phyloP scores from a whole-genome alignment of 1,140 invertebrate genomes.

The Hycleus cichorii region DNA sequence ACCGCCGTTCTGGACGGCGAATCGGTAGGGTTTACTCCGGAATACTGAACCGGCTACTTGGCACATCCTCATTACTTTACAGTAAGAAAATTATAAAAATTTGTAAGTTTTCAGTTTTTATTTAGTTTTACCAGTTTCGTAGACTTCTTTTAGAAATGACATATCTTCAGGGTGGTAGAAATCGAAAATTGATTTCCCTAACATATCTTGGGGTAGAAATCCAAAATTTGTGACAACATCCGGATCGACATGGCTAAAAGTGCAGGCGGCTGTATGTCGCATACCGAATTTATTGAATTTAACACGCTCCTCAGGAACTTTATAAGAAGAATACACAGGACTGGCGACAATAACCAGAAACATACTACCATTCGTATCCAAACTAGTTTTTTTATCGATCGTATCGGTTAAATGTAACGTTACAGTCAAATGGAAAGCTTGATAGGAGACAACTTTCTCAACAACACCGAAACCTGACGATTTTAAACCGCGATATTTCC shows the following conservation, averaged over 20 bases:
- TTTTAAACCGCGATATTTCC: conserved; percentile 48
- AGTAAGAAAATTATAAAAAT: conserved; percentile 1
- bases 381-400: conserved; percentile 26
- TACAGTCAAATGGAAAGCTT: conserved; percentile 67
- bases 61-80: conserved; percentile 37
- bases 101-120: background rate
- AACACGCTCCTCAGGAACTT: conserved; percentile 57
- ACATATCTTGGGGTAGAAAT: conserved; percentile 81
- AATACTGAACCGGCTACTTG: conserved; percentile 55
- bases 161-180: conserved; percentile 86
- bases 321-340: conserved; percentile 66
- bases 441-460: conserved; percentile 53
- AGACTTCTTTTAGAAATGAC: conserved; percentile 68
- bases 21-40: conserved; percentile 69
- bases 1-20: conserved; percentile 76
- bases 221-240: conserved; percentile 76
- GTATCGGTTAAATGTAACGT: conserved; percentile 52
- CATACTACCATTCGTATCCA: conserved; percentile 46
- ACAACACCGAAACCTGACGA: conserved; percentile 53
- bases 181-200: conserved; percentile 72
- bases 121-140: conserved; percentile 60
- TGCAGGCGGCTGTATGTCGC: conserved; percentile 65
- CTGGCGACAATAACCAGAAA: conserved; percentile 65
- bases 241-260: conserved; percentile 66
- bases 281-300: conserved; percentile 61